Evolutionary conservation across 2,797 vertebrate genomes (phyloP).

Genomic region (Xyrichtys novacula): DNA sequence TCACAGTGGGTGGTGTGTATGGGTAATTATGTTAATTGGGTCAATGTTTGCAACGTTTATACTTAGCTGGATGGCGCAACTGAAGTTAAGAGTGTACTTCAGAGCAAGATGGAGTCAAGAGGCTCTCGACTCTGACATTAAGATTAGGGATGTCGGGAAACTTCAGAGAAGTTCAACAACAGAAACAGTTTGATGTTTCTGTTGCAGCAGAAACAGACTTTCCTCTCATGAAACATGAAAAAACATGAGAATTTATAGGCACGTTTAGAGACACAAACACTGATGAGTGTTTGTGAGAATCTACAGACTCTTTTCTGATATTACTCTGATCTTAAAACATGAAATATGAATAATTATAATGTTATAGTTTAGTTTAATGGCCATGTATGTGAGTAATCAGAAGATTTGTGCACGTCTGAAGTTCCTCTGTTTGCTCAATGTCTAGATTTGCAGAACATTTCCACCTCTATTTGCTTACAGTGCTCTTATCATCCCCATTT

Average conservation of each 20-base stretch:
- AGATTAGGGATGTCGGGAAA: conserved; percentile 4
- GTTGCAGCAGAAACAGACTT: not conserved
- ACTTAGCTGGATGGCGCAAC: conserved; percentile 23
- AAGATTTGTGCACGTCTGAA: too few species aligned
- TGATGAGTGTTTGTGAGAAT: too few species aligned
- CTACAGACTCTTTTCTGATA: not conserved
- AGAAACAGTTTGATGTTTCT: not conserved
- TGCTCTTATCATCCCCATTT: too few species aligned
- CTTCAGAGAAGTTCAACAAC: not conserved
- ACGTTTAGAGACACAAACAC: not conserved
- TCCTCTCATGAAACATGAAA: not conserved
- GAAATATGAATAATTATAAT: not conserved
- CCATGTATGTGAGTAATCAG: not conserved
- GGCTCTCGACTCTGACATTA: conserved; percentile 1
- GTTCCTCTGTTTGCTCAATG: too few species aligned
- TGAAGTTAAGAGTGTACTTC: conserved; percentile 41
- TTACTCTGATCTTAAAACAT: not conserved
- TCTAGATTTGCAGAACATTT: too few species aligned
- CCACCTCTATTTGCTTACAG: too few species aligned
- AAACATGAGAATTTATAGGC: not conserved
- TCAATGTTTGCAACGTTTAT: conserved; percentile 50
- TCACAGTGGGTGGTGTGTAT: conserved; percentile 27
- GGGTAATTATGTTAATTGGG: conserved; percentile 69
- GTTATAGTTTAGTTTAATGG: not conserved
- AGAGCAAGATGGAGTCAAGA: conserved; percentile 37